Base-by-base conservation (phyloP, 2,797 vertebrate species). In the Cyclura pinguis region DNA sequence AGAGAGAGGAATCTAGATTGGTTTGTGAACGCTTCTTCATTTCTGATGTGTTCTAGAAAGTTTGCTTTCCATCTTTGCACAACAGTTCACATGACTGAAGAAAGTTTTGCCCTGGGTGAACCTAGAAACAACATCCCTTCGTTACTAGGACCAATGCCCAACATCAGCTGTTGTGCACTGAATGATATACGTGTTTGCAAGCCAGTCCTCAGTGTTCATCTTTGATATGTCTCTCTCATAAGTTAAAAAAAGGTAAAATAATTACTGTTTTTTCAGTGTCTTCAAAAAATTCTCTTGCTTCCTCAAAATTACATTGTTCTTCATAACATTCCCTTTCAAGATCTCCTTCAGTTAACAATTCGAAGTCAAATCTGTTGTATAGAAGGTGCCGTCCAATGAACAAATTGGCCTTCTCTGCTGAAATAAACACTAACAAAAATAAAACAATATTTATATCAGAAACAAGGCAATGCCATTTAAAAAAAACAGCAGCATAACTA, bases 321-420 rank as follows among this genome's bases (percentile, higher is more conserved):
- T 99, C 99, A 0, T 32, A 27, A 92, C 99, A 99, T 91, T 99
- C 99, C 89, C 99, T 98, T 91, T 99, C 99, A 94, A 99, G 94
- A 95, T 99, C 97, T 24, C 98, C 98, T 0, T 96, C 97, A 22
- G 98, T 98, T 92, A 99, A 98, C 47, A 98, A 96, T 96, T 99
- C 99, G 95, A 99, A 98, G 95, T 99, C 99, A 94, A 99, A 99
- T 91, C 98, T 98, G 94, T 99, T 99, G 93, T 98, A 97, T 84
- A 99, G 96, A 91, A 99, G 98, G 80, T 93, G 98, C 86, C 99
- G 98, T 94, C 97, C 97, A 84, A 99, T 97, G 96, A 99, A 99
- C 78, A 94, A 94, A 85, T 98, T 98, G 5, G 99, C 99, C 80
- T 97, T 96, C 76, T 98, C 97, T 91, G 97, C 98, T 87, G 97